A percentile compares a stretch with the other conserved stretches of the same genome.
Evolutionary conservation across 2,888 invertebrate species (phyloP).

Genomic region (Tenthredo distinguenda): DNA sequence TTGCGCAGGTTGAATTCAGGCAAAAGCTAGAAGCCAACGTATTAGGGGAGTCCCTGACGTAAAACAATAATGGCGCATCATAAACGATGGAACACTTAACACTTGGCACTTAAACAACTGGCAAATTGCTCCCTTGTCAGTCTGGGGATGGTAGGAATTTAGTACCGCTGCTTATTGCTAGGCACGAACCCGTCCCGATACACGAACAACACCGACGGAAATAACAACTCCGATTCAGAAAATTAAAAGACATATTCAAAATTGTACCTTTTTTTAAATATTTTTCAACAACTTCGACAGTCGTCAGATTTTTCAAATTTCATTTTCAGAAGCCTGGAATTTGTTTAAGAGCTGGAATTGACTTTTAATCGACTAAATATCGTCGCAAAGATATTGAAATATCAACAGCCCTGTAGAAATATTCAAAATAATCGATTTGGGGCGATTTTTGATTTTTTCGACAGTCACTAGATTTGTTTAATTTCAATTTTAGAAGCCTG

Average conservation of each 20-base stretch:
- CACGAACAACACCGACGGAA: not conserved
- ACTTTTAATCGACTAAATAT: not conserved
- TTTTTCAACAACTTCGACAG: not conserved
- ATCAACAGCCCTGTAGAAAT: no score
- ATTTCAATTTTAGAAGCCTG: no score
- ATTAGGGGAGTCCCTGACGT: constrained; percentile 71
- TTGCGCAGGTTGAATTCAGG: constrained; percentile 27
- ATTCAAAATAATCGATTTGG: not conserved
- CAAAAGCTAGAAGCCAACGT: constrained; percentile 36
- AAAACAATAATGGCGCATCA: constrained; percentile 78
- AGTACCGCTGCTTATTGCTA: constrained; percentile 61
- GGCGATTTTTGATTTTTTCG: not conserved
- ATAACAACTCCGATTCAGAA: not conserved
- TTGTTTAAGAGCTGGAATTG: not conserved
- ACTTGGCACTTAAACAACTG: constrained; percentile 78
- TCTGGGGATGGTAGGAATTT: constrained; percentile 74
- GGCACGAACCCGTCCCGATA: constrained; percentile 33
- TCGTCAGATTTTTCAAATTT: not conserved
- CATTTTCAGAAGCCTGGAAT: not conserved
- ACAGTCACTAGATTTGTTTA: not conserved
- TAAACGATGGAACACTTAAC: constrained; percentile 78
- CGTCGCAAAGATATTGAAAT: no score
- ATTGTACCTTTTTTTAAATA: not conserved
- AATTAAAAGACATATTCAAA: not conserved
- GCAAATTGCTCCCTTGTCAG: constrained; percentile 78